Conservation (phyloP, 2,113 vertebrate genomes). For the Coregonus clupeaformis region DNA sequence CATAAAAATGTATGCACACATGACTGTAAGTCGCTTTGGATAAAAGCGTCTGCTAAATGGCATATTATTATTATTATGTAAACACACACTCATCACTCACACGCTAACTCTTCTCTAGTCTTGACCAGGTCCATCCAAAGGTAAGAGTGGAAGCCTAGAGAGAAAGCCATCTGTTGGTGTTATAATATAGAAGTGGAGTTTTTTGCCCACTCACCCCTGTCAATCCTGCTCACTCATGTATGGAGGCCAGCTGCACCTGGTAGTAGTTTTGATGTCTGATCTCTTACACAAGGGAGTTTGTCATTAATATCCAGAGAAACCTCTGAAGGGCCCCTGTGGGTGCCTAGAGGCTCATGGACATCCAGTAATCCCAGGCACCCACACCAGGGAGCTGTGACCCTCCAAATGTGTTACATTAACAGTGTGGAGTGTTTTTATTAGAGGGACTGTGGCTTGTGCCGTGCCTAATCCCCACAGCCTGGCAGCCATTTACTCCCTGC, state of each 20-base stretch:
- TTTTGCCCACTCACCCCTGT: not conserved
- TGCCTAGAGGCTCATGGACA: not conserved
- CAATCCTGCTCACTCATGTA: conserved; percentile 15
- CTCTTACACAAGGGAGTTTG: conserved; percentile 6
- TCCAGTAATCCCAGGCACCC: conserved; percentile 9
- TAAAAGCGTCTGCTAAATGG: too few relatives aligned
- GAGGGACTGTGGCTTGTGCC: conserved; percentile 9
- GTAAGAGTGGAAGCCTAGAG: too few relatives aligned
- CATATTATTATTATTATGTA: too few relatives aligned
- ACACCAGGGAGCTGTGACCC: conserved; percentile 3
- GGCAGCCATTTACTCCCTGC: conserved; percentile 38
- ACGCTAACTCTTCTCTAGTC: not conserved
- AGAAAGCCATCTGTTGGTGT: too few relatives aligned
- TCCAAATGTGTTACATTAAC: conserved; percentile 21
- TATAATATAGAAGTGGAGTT: too few relatives aligned
- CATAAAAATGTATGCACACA: too few relatives aligned
- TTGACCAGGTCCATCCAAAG: too few relatives aligned
- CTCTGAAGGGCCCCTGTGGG: not conserved
- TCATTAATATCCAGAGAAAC: conserved; percentile 15
- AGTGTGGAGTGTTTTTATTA: conserved; percentile 20
- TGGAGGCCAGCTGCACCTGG: conserved; percentile 25
- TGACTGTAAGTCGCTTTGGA: too few relatives aligned
- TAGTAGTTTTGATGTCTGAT: conserved; percentile 25
- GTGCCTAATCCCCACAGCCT: conserved; percentile 44
- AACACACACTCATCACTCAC: not conserved